Conservation (phyloP, 2,888 invertebrate species). For the Oligia fasciuncula region DNA sequence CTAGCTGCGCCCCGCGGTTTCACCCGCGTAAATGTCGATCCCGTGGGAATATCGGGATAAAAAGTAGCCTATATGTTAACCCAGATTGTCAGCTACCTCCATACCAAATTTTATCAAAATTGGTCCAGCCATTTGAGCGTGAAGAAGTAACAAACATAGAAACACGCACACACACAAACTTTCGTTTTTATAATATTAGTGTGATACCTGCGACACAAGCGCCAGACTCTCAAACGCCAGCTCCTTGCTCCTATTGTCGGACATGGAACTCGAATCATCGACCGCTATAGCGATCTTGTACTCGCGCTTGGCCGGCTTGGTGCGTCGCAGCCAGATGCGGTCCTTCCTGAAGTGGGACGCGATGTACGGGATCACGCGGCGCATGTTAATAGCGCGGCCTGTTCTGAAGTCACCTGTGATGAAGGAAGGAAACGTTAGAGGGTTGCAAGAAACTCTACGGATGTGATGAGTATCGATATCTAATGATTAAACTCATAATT, state of each 20-base stretch:
- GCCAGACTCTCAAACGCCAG: slow-evolving; percentile 98
- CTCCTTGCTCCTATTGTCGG: slow-evolving; percentile 96
- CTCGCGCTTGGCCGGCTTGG: slow-evolving; percentile 98
- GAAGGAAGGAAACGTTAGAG: neutral
- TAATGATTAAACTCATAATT: neutral
- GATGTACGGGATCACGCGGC: slow-evolving; percentile 98
- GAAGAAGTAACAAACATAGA: no score
- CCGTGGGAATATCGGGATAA: no score
- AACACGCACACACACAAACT: no score
- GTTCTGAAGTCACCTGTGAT: slow-evolving; percentile 97
- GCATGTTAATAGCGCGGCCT: slow-evolving; percentile 99
- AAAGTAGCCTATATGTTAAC: no score
- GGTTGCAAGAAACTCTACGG: neutral
- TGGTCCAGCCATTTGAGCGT: no score
- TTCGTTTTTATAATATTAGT: no score
- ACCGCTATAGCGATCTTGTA: slow-evolving; percentile 99
- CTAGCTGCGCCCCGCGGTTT: no score
- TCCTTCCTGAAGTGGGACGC: slow-evolving; percentile 99
- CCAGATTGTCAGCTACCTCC: no score
- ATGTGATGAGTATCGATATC: neutral
- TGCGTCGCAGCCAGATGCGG: slow-evolving; percentile 99
- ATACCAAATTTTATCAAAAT: no score
- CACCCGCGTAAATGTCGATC: no score
- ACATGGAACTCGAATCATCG: slow-evolving; percentile 98
- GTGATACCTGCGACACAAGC: slow-evolving; percentile 92